phyloP scores from a whole-genome alignment of 1,140 invertebrate genomes.

The Trichoplusia ni region DNA sequence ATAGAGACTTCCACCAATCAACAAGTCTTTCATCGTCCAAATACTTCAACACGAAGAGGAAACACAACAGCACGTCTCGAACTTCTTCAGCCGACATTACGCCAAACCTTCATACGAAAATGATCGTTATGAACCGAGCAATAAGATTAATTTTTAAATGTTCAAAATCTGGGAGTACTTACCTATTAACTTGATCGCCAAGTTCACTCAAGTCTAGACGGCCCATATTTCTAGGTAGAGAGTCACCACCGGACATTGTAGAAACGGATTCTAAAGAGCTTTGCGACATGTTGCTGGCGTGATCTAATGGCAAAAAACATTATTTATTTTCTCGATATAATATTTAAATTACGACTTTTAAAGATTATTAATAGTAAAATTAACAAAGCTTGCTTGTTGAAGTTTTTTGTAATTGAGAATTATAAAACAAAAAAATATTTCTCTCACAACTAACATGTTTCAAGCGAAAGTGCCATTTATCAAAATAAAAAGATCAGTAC shows the following conservation, averaged over 20 bases:
- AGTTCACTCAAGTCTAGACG: slow-evolving; percentile 74
- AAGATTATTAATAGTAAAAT: no score
- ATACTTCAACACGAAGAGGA: slow-evolving; percentile 95
- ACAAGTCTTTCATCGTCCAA: slow-evolving; percentile 93
- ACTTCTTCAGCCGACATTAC: slow-evolving; percentile 85
- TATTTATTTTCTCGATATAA: no score
- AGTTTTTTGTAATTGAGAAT: no score
- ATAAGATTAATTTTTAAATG: background rate
- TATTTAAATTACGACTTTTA: no score
- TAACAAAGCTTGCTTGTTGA: slow-evolving; percentile 5
- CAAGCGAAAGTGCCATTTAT: no score
- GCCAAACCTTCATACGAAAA: slow-evolving; percentile 72
- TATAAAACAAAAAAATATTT: no score
- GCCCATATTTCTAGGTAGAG: slow-evolving; percentile 63
- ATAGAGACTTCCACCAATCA: slow-evolving; percentile 94
- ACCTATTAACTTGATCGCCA: slow-evolving; percentile 80
- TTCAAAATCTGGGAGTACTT: slow-evolving; percentile 24
- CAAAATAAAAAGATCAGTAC: no score
- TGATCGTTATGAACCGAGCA: background rate
- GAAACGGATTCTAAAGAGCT: slow-evolving; percentile 85
- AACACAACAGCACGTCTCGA: slow-evolving; percentile 94
- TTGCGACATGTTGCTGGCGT: slow-evolving; percentile 71
- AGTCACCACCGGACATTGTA: slow-evolving; percentile 78
- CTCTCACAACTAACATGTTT: no score
- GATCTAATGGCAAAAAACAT: no score